phyloP scores from a whole-genome alignment of 2,797 vertebrate genomes.

The Tapirus indicus region DNA sequence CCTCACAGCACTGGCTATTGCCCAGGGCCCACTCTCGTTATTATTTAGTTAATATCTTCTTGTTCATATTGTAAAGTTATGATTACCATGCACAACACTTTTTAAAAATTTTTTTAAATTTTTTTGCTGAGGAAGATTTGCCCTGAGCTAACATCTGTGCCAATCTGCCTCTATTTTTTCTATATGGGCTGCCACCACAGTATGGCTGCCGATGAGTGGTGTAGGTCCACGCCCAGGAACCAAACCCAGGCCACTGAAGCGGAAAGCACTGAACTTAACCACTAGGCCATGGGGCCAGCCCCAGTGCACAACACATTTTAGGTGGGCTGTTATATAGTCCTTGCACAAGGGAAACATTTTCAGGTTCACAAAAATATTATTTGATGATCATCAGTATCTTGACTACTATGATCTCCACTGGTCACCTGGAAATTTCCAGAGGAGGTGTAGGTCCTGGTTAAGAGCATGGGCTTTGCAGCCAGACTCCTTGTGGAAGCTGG shows the following conservation, averaged over 20 bases:
- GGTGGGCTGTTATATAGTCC: not conserved
- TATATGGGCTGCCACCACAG: too few relatives aligned
- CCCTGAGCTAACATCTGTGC: too few relatives aligned
- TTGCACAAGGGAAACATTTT: not conserved
- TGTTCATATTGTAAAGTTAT: not conserved
- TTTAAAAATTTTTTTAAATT: not conserved
- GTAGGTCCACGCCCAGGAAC: too few relatives aligned
- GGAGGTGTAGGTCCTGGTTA: not conserved
- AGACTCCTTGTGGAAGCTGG: not conserved
- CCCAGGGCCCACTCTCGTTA: not conserved
- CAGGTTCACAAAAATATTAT: not conserved
- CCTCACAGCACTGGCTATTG: rapidly evolving
- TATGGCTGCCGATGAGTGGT: too few relatives aligned
- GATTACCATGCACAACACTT: not conserved
- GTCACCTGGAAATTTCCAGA: not conserved
- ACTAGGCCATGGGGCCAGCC: too few relatives aligned
- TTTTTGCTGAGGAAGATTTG: too few relatives aligned
- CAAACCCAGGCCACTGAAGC: too few relatives aligned
- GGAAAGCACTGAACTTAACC: too few relatives aligned
- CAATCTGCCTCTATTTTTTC: too few relatives aligned
- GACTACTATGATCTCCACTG: not conserved
- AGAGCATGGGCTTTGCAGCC: not conserved
- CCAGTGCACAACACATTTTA: not conserved
- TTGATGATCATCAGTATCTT: not conserved
- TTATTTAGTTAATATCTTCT: not conserved